Base-by-base conservation (phyloP, 2,113 vertebrate species). In the Terrapene triunguis region DNA sequence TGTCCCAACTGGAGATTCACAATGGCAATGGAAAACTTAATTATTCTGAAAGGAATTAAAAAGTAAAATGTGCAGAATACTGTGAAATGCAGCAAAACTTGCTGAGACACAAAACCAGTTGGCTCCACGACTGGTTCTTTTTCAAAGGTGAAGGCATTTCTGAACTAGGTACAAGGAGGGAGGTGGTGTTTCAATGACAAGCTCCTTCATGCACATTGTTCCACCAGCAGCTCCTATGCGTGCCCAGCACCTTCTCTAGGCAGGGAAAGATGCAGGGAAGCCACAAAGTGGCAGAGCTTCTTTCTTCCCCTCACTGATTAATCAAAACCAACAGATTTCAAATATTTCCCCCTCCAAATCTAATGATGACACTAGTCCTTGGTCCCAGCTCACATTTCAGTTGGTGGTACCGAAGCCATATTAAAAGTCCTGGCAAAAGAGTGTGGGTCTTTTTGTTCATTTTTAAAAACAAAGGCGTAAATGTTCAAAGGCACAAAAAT, bases 401-500 rank as follows among this genome's bases (percentile, higher is more conserved):
- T 6, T 35, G 0, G 4, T 0, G 0, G 42, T 0, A 10, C 82
- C 50, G 22, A 35, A 55, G 13, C 14, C 0, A 10, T 86, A 48
- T 54, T 47, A 81, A 51, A 92, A 80, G 57, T 0, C 65, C 95
- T 38, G 42, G 51, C 42, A 84, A 22, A 94, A 79, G 9, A 89
- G 94, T 42, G 10, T 3, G 24, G 25, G 25, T 24, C 16, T 92
- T 80, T 48, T 22, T 53, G 83, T 81, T 78, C 89, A 78, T 80
- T 88, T 51, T 95, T 83, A 79, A 69, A 32, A 93, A 74, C 24
- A 82, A 87, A 87, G 42, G 7, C 13, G 10, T 65, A 89, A 79
- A 16, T 22, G 89, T 94, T 95, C 93, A 94, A 96, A 97, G 59
- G 89, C 76, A 96, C 42, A 93, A 87, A 97, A 94, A 95, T 92